Base-by-base conservation (phyloP, 1,140 invertebrate genomes). In the Zelostemma sp. region DNA sequence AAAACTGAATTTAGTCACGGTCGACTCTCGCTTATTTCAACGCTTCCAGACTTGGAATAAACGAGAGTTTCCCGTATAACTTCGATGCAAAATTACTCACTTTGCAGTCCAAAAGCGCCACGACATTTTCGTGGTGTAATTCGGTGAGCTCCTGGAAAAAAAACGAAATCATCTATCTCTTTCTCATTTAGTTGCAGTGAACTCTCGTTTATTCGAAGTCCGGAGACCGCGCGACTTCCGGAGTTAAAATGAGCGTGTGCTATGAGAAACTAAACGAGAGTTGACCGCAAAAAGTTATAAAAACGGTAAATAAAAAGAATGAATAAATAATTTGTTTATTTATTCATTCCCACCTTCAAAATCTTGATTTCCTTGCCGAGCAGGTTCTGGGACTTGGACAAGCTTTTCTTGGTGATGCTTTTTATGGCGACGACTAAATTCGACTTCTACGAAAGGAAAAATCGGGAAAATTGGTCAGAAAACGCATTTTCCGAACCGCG, bases 291-390 rank as follows among this genome's bases (percentile, higher is more conserved):
- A n/a, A n/a, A n/a, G n/a, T n/a, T n/a, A n/a, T n/a, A n/a, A n/a
- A n/a, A n/a, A 25, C 21, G 8, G 21, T 25, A 25, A 25, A 25
- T 25, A n/a, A n/a, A n/a, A n/a, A n/a, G n/a, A n/a, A n/a, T n/a
- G n/a, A n/a, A n/a, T n/a, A n/a, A n/a, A n/a, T n/a, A n/a, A n/a
- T n/a, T n/a, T n/a, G n/a, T n/a, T n/a, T n/a, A n/a, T n/a, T n/a
- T n/a, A n/a, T n/a, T n/a, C n/a, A 25, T 25, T 8, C 56, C 35
- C 50, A 93, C 93, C 89, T 98, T 97, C 25, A 99, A 88, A 80
- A 99, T 99, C 86, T 98, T 98, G 45, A 99, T 99, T 88, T 99
- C 98, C 81, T 99, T 99, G 45, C 95, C 95, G 1, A 99, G 89
- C 61, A 99, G 89, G 85, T 96, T 97, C 84, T 98, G 97, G 18